Evolutionary conservation across 1,140 invertebrate species (phyloP), one percentile per base, ranked within the genome.

Genomic region (Monomorium pharaonis): DNA sequence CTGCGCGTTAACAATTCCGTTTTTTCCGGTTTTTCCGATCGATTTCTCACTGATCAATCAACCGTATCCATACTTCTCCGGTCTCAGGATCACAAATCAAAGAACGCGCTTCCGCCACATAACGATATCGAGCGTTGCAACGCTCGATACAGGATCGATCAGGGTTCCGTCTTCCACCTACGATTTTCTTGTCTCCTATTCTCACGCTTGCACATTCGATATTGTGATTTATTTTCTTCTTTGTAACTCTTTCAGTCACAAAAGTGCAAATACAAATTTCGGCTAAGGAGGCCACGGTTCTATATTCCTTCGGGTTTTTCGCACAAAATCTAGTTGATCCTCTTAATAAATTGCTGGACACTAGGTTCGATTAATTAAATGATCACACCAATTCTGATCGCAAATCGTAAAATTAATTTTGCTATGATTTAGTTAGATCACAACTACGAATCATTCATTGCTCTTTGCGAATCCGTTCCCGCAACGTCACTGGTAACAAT

Each of bases 21-120:
- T 49, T 16, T 4, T 70, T 69, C 14, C 44, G 21, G 49, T 56
- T 44, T n/a, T 78, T 89, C 75, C 88, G 42, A 30, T 88, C 49
- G 74, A 51, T 72, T 83, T 72, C 30, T 65, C 88, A 89, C 88
- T 58, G 60, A 9, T 80, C 63, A 51, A 69, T 89, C 58, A 89
- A 86, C 27, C 16, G 49, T 54, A 76, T 76, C 60, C 51, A 67
- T 85, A 85, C 62, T 83, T 47, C 49, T n/a, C 6, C 42, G 63
- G 42, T 24, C 14, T 44, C 27, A 33, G 27, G 9, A 74, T 47
- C 51, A 33, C 12, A 24, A 27, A 83, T 74, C 42, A 83, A 69
- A 83, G 51, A 58, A 74, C 51, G 49, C 37, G 67, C 44, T 9
- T 69, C 21, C 51, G 24, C 62, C 67, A 56, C 63, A 80, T 80